phyloP scores from a whole-genome alignment of 2,888 invertebrate genomes.

The Drosophila algonquin region DNA sequence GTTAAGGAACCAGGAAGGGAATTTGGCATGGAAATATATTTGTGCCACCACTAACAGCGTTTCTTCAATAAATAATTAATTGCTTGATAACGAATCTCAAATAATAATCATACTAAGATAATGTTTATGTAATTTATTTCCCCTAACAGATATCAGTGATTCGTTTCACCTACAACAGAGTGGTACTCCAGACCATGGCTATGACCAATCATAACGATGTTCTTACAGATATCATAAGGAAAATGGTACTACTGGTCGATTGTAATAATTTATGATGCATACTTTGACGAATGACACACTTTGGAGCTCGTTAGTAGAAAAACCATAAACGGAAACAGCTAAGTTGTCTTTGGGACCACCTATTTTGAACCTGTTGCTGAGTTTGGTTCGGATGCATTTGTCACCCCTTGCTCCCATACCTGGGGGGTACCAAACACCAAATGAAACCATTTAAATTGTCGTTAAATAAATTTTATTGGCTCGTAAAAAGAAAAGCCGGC shows the following conservation, averaged over 20 bases:
- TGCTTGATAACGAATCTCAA: too few relatives aligned
- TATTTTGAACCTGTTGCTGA: slow-evolving; percentile 43
- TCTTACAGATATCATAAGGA: too few relatives aligned
- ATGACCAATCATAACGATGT: too few relatives aligned
- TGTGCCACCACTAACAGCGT: too few relatives aligned
- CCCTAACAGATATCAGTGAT: too few relatives aligned
- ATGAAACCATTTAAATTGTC: slow-evolving; percentile 78
- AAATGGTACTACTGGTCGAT: not conserved
- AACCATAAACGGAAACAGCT: slow-evolving; percentile 7
- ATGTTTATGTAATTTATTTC: too few relatives aligned
- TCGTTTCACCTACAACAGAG: too few relatives aligned
- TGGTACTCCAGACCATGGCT: too few relatives aligned
- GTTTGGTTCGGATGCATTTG: not conserved
- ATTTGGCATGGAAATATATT: too few relatives aligned
- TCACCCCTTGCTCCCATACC: slow-evolving; percentile 10
- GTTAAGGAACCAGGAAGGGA: slow-evolving; percentile 9
- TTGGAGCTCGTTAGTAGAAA: slow-evolving; percentile 18
- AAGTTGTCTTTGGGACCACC: slow-evolving; percentile 16
- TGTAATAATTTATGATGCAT: not conserved
- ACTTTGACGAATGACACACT: not conserved
- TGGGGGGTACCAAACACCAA: slow-evolving; percentile 38
- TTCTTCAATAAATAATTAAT: too few relatives aligned
- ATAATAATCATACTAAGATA: too few relatives aligned
- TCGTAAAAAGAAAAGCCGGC: slow-evolving; percentile 75
- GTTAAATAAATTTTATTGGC: slow-evolving; percentile 79